A percentile compares a stretch with the other conserved stretches of the same genome.
Evolutionary conservation across 2,113 vertebrate genomes (phyloP).

Genomic region (Pardalotus punctatus): DNA sequence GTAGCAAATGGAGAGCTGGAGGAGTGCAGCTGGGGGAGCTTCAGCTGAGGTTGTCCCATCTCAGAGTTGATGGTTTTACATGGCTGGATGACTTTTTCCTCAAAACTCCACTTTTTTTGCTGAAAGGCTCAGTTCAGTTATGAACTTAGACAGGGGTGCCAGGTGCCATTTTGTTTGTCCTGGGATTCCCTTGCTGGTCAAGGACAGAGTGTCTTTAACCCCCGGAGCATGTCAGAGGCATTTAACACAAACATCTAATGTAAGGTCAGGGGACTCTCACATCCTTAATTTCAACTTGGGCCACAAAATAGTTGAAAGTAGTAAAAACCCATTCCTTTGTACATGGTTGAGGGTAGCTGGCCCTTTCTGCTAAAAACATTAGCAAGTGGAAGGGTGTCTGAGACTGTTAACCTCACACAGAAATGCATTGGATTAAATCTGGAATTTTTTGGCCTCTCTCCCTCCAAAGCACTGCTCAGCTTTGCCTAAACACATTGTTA

Average conservation of each 20-base stretch:
- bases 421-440: neutral
- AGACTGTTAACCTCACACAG: neutral
- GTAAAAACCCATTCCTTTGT: neutral
- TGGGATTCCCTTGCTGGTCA: neutral
- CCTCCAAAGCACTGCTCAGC: neutral
- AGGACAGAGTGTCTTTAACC: neutral
- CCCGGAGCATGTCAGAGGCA: neutral
- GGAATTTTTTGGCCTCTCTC: neutral
- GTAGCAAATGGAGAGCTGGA: neutral
- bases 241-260: neutral
- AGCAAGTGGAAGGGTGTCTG: neutral
- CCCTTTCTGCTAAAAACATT: neutral
- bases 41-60: neutral
- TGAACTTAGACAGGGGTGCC: neutral
- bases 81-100: neutral
- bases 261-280: neutral
- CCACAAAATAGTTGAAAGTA: neutral
- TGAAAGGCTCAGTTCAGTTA: neutral
- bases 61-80: neutral
- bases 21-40: neutral
- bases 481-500: neutral
- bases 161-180: neutral
- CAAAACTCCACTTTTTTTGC: neutral
- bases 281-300: neutral
- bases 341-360: neutral